Base-by-base conservation (phyloP, 2,888 invertebrate species). In the Temnothorax ravouxi region DNA sequence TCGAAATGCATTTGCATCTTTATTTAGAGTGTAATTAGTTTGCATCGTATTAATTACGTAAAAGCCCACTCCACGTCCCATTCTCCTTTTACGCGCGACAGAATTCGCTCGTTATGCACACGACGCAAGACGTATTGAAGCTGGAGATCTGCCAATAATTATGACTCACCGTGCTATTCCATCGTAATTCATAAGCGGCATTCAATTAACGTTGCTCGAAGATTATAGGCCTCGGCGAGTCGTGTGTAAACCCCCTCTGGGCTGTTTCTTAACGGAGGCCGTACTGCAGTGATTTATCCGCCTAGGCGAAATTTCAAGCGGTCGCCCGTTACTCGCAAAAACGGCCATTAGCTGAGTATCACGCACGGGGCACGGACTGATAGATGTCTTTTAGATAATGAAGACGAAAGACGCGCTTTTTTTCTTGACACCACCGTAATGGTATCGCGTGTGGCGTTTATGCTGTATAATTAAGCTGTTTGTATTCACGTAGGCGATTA, bases 171-270 rank as follows among this genome's bases (percentile, higher is more conserved):
- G 83, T 52, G 80, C 79, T 80, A 61, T 88, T 86, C 89, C 88
- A 75, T 87, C 91, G 90, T 92, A 92, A 93, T 92, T 92, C 89
- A 90, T 90, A 92, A 91, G 88, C 88, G 91, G 90, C 92, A 93
- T 93, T 93, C 92, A 92, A 92, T 92, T 91, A 92, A 90, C 89
- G 90, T 91, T 90, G 91, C 88, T 86, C 89, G 85, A 86, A 91
- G 92, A 92, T 93, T 92, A 92, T 84, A 87, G 89, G 86, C 83
- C 86, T 84, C 75, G 87, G 69, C 80, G 81, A 86, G 87, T 86
- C 86, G 83, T 87, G 83, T 85, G 84, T 88, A 87, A 87, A 84
- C 62, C 87, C 86, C 83, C 87, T 76, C 81, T 76, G 84, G 83
- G 84, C 79, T 67, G 81, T 66, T 77, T 83, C 71, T 72, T 79